Evolutionary conservation across 64 coral and sea anemone species (phyloP).

Genomic region (Montipora foliosa): DNA sequence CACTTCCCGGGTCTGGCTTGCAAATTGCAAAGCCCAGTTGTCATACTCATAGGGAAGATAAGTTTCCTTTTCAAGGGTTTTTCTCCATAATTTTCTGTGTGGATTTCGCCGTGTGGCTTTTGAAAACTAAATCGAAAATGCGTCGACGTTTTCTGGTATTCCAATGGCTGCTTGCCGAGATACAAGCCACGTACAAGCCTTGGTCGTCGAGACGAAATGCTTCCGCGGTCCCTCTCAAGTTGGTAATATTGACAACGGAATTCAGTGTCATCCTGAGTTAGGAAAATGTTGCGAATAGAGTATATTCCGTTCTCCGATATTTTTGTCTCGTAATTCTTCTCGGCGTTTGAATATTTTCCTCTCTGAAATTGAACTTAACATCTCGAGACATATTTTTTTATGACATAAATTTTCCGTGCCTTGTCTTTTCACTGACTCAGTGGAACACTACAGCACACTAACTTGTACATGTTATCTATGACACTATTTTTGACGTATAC

Average conservation of each 20-base stretch:
- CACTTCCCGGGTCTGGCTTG: neutral
- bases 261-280: neutral
- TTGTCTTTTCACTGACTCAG: neutral
- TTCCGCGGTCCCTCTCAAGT: neutral
- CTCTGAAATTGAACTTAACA: neutral
- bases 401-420: neutral
- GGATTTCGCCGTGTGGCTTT: neutral
- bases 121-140: constrained; percentile 39
- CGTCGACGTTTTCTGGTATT: neutral
- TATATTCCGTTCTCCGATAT: neutral
- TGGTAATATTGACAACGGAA: neutral
- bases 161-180: constrained; percentile 23
- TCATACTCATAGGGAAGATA: constrained; percentile 5
- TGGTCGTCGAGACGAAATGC: constrained; percentile 15
- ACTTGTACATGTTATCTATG: neutral
- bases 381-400: neutral
- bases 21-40: constrained; percentile 6
- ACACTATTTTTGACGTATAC: neutral
- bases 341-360: neutral
- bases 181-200: constrained; percentile 40
- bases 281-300: neutral
- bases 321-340: neutral
- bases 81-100: neutral
- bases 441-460: neutral
- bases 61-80: neutral